A percentile compares a stretch with the other conserved stretches of the same genome.
Evolutionary conservation across 2,888 invertebrate genomes (phyloP).

Genomic region (Cerceris ruficornis): DNA sequence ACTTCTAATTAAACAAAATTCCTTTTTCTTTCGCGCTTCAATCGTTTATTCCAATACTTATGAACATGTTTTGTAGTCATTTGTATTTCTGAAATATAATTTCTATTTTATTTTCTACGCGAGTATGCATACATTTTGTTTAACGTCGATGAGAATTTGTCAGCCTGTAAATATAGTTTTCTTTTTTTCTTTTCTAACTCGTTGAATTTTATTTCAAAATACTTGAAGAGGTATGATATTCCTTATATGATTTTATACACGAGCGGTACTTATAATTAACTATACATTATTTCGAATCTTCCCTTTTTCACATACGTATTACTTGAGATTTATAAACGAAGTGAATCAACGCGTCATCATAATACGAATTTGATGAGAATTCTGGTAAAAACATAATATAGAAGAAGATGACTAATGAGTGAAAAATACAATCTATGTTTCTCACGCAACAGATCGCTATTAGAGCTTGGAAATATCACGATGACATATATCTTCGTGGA

Average conservation of each 20-base stretch:
- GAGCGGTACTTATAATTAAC: slow-evolving; percentile 3
- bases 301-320: slow-evolving; percentile 59
- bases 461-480: slow-evolving; percentile 59
- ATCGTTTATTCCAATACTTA: slow-evolving; percentile 4
- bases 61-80: slow-evolving; percentile 10
- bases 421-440: slow-evolving; percentile 69
- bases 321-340: slow-evolving; percentile 54
- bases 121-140: neutral
- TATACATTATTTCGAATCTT: slow-evolving; percentile 60
- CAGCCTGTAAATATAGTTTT: neutral
- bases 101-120: neutral
- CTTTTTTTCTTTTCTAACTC: too few relatives aligned
- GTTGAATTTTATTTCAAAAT: neutral
- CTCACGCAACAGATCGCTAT: slow-evolving; percentile 63
- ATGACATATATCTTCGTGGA: slow-evolving; percentile 21
- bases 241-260: slow-evolving; percentile 5
- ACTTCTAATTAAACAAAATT: slow-evolving; percentile 13
- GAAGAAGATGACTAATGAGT: slow-evolving; percentile 53
- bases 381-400: slow-evolving; percentile 49
- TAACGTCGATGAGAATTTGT: neutral
- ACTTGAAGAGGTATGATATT: neutral
- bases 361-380: slow-evolving; percentile 53
- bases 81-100: slow-evolving; percentile 14
- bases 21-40: slow-evolving; percentile 1
- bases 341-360: slow-evolving; percentile 51